phyloP scores from a whole-genome alignment of 2,888 invertebrate genomes.

The Mactromeris polynyma region DNA sequence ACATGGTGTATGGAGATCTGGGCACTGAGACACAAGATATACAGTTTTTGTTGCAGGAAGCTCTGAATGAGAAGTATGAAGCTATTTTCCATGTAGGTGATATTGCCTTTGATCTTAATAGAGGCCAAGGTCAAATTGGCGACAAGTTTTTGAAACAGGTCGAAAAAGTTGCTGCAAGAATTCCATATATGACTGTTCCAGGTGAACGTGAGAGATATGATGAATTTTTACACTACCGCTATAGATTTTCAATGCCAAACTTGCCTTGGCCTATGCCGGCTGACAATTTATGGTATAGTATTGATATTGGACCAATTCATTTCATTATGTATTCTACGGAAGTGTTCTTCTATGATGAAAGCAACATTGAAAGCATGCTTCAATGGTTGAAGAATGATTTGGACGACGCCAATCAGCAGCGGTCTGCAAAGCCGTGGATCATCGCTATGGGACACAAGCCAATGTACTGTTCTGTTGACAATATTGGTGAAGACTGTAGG shows the following conservation, averaged over 20 bases:
- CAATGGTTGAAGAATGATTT: slow-evolving; percentile 81
- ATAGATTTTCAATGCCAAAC: slow-evolving; percentile 83
- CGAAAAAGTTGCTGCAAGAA: slow-evolving; percentile 81
- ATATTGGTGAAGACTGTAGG: slow-evolving; percentile 77
- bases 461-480: slow-evolving; percentile 86
- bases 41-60: slow-evolving; percentile 79
- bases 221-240: slow-evolving; percentile 77
- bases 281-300: slow-evolving; percentile 85
- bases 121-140: slow-evolving; percentile 81
- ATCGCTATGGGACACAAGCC: slow-evolving; percentile 86
- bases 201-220: slow-evolving; percentile 81
- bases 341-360: slow-evolving; percentile 88
- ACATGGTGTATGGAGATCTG: slow-evolving; percentile 85
- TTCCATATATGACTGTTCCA: slow-evolving; percentile 85
- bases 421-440: slow-evolving; percentile 84
- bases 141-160: slow-evolving; percentile 83
- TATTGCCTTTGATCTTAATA: slow-evolving; percentile 84
- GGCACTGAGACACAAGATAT: slow-evolving; percentile 77
- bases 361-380: slow-evolving; percentile 88
- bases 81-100: slow-evolving; percentile 84
- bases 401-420: slow-evolving; percentile 76
- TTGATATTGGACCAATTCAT: slow-evolving; percentile 84
- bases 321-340: slow-evolving; percentile 82
- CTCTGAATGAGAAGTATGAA: slow-evolving; percentile 75
- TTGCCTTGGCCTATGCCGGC: slow-evolving; percentile 82